Base-by-base conservation (phyloP, 2,797 vertebrate genomes). In the Melanotaenia trifasciata region DNA sequence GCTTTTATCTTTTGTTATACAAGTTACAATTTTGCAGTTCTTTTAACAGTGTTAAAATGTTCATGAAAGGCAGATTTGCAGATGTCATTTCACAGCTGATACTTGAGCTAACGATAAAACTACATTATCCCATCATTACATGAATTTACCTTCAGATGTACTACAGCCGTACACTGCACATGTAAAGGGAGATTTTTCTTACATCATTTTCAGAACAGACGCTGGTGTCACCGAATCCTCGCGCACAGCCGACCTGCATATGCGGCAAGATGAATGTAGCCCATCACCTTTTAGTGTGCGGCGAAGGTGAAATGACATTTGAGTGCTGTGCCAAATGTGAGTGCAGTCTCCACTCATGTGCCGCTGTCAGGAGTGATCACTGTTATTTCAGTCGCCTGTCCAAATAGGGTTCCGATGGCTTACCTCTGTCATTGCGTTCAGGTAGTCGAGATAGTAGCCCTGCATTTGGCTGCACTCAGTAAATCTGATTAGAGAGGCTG, bases 301-400 rank as follows among this genome's bases (percentile, higher is more conserved):
- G 58, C 72, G 71, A 85, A 92, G 86, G 87, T 91, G 86, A 91
- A 88, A 91, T 89, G 89, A 90, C 83, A 88, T 89, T 82, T 86
- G 81, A 91, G 88, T 67, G 70, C 66, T 14, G 70, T 88, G 87
- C 89, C 85, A 90, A 91, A 90, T 90, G 89, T 81, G 85, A 87
- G 89, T 78, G 84, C 76, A 54, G 84, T 70, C 78, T 86, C 74
- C 75, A 69, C 84, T 88, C 87, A 70, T 76, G 81, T 53, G 20
- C 78, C 12, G 71, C 91, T 88, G 90, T 92, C 92, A 87, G 81
- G 81, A 89, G 70, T 78, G 86, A 93, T 91, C 89, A 90, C 85
- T 83, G 86, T 91, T 92, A 91, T 90, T 90, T 81, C 80, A 75
- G 85, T 78, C 45, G 75, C 80, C 77, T 35, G 74, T 87, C 83